Conservation (phyloP, 2,113 vertebrate genomes). For the Psettodes erumei region DNA sequence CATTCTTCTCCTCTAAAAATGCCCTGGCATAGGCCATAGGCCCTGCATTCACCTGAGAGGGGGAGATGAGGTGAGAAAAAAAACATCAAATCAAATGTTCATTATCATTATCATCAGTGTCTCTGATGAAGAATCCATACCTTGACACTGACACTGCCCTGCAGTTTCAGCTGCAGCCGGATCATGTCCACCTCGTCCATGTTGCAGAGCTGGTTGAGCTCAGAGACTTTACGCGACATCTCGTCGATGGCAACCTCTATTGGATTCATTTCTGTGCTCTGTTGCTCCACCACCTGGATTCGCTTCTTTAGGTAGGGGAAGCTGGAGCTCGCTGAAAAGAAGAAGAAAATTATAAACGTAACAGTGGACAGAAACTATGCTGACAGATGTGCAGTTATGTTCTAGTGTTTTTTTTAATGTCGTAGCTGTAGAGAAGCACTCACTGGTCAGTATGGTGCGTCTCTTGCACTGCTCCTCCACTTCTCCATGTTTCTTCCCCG, state of each 20-base stretch:
- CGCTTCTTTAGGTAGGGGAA: conserved; percentile 98
- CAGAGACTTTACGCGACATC: conserved; percentile 96
- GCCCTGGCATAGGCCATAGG: conserved; percentile 98
- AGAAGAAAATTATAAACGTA: background rate
- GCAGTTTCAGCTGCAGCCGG: conserved; percentile 95
- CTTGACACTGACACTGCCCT: conserved; percentile 95
- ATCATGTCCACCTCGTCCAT: conserved; percentile 99
- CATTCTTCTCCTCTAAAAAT: conserved; percentile 96
- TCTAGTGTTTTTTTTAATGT: background rate
- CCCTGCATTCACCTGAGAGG: conserved; percentile 92
- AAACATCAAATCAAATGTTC: background rate
- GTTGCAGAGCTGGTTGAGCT: conserved; percentile 95
- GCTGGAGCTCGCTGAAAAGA: conserved; percentile 87
- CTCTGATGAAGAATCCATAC: conserved; percentile 36
- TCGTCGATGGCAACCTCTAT: conserved; percentile 99
- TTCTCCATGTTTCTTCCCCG: conserved; percentile 94
- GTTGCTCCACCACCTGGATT: conserved; percentile 95
- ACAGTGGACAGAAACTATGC: background rate
- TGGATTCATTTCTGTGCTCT: conserved; percentile 95
- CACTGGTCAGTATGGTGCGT: conserved; percentile 94
- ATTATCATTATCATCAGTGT: background rate
- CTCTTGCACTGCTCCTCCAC: conserved; percentile 99
- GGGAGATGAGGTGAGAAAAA: conserved; percentile 15
- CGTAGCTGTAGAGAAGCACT: conserved; percentile 19
- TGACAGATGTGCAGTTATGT: background rate